Conservation (phyloP, 2,797 vertebrate species). For the Syngnathus rostellatus region DNA sequence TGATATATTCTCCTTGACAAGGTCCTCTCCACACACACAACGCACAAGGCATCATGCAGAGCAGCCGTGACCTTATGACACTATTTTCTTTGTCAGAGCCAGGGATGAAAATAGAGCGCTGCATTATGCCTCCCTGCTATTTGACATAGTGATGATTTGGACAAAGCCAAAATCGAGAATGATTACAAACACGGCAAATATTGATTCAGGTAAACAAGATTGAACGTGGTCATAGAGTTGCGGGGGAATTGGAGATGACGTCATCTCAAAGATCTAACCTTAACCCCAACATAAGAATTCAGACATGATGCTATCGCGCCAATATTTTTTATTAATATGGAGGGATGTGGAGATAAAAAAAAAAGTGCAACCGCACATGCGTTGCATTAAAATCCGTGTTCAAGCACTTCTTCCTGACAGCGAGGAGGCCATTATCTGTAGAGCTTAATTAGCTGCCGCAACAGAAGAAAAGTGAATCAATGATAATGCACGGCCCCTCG, state of each 20-base stretch:
- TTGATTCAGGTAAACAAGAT: not conserved
- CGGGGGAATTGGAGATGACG: no score
- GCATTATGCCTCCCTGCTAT: slow-evolving; percentile 1
- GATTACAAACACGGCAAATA: not conserved
- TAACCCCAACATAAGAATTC: not conserved
- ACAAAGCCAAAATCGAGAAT: not conserved
- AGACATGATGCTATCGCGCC: not conserved
- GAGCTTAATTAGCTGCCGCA: slow-evolving; percentile 5
- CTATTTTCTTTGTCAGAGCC: not conserved
- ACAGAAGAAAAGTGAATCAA: slow-evolving; percentile 1
- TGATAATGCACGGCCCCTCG: slow-evolving; percentile 3
- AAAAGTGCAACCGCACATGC: not conserved
- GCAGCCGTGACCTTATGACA: not conserved
- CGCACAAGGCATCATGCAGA: not conserved
- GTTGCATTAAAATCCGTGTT: slow-evolving; percentile 4
- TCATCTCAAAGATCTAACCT: no score
- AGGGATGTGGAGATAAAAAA: not conserved
- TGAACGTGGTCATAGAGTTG: not conserved
- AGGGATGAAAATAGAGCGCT: not conserved
- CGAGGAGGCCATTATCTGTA: not conserved
- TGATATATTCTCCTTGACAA: not conserved
- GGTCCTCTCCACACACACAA: not conserved
- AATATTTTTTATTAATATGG: not conserved
- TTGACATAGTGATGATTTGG: slow-evolving; percentile 1
- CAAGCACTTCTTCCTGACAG: not conserved